A percentile compares a stretch with the other conserved stretches of the same genome.
Evolutionary conservation across 2,797 vertebrate genomes (phyloP).

Genomic region (Eulemur coronatus): DNA sequence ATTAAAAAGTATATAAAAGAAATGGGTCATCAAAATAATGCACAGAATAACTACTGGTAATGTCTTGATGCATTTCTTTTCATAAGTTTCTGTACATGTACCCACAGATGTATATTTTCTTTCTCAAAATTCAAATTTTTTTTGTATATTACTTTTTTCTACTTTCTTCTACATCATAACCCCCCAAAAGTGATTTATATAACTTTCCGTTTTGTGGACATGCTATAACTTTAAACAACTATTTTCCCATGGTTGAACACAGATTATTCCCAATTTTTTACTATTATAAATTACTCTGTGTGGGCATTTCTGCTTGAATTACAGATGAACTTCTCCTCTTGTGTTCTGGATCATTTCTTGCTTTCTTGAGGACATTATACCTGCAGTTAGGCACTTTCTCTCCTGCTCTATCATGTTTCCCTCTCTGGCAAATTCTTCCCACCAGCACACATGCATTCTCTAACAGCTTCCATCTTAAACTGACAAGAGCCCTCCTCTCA

Average conservation of each 20-base stretch:
- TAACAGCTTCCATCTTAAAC: neutral
- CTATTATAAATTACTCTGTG: neutral
- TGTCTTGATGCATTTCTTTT: neutral
- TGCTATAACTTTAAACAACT: neutral
- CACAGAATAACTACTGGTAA: neutral
- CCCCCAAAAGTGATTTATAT: neutral
- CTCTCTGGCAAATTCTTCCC: neutral
- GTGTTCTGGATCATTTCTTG: neutral
- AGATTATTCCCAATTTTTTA: too few relatives aligned
- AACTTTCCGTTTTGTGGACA: neutral
- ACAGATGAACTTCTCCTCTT: neutral
- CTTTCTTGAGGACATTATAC: neutral
- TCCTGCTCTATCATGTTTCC: neutral
- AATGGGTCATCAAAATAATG: neutral
- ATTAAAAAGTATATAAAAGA: neutral
- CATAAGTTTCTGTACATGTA: neutral
- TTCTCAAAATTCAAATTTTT: neutral
- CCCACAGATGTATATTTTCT: neutral
- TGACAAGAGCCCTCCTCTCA: neutral
- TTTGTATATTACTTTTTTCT: neutral
- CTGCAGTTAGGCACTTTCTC: neutral
- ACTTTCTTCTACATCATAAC: neutral
- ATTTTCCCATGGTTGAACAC: neutral
- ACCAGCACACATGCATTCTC: neutral
- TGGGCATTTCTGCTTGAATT: neutral